These are phyloP conservation scores for Euplagia quadripunctaria DNA, from an alignment of 2,888 invertebrate species.

Conservation along the genomic window DNA sequence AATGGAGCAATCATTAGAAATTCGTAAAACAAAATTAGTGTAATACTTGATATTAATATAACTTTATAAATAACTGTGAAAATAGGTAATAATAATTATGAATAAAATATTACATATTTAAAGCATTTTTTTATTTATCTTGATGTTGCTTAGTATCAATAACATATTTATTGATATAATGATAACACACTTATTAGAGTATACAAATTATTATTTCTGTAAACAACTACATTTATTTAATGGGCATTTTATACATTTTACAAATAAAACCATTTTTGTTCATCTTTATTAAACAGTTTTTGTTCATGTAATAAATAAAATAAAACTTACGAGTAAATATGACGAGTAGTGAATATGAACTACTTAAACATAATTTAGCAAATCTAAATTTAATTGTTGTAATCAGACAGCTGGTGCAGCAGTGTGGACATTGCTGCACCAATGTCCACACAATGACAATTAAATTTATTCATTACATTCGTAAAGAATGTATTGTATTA, in stretches of 20 bases:
- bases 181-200: not conserved
- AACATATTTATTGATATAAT: not conserved
- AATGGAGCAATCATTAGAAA: constrained; percentile 86
- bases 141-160: constrained; percentile 3
- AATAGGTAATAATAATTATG: constrained; percentile 88
- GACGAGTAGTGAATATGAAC: not conserved
- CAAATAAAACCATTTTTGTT: not conserved
- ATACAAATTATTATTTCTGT: not conserved
- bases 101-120: constrained; percentile 88
- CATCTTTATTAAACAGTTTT: not conserved
- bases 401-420: not conserved
- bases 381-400: not conserved
- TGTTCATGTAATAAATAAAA: not conserved
- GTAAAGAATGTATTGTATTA: not conserved
- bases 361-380: too few relatives aligned
- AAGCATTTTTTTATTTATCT: constrained; percentile 73
- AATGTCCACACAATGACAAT: too few relatives aligned
- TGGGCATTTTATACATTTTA: not conserved
- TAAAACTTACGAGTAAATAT: too few relatives aligned
- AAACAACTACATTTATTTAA: not conserved
- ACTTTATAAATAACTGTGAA: constrained; percentile 88
- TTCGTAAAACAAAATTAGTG: constrained; percentile 86
- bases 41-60: constrained; percentile 88
- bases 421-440: not conserved
- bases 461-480: too few relatives aligned